These are phyloP conservation scores for Triplophysa bombifrons DNA, from an alignment of 2,797 vertebrate species.

Conservation along the genomic window DNA sequence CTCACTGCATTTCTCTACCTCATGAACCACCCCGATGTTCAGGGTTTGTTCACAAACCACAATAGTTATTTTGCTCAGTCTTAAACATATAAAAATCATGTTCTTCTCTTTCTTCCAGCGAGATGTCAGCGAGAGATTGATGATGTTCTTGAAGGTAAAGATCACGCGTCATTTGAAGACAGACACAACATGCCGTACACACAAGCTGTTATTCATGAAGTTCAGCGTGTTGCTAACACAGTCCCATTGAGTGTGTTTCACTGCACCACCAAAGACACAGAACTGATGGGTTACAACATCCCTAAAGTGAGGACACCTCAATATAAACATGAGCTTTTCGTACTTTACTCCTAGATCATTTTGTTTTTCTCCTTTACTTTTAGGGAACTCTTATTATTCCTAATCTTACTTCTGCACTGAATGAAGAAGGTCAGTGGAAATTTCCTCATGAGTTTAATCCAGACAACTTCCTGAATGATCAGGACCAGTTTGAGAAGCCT, in stretches of 20 bases:
- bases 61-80: too few species aligned
- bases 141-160: slow-evolving; percentile 62
- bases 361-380: background rate
- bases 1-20: slow-evolving; percentile 73
- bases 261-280: slow-evolving; percentile 70
- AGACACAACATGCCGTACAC: slow-evolving; percentile 71
- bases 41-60: slow-evolving; percentile 61
- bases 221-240: slow-evolving; percentile 72
- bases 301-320: slow-evolving; percentile 68
- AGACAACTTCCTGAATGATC: slow-evolving; percentile 72
- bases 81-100: too few species aligned
- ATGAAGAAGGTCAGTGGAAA: slow-evolving; percentile 74
- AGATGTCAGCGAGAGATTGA: slow-evolving; percentile 74
- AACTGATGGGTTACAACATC: slow-evolving; percentile 76
- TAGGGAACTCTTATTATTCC: slow-evolving; percentile 75
- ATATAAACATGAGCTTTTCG: background rate
- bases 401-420: slow-evolving; percentile 67
- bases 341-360: background rate
- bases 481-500: slow-evolving; percentile 73
- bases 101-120: slow-evolving; percentile 53
- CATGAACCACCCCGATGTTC: slow-evolving; percentile 67
- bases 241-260: slow-evolving; percentile 76
- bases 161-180: slow-evolving; percentile 63
- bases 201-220: slow-evolving; percentile 77
- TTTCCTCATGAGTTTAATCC: slow-evolving; percentile 75